Percentiles rank a stretch among this genome's conserved stretches.
Conservation (phyloP, 2,888 invertebrate genomes). For the Acholoe squamosa region DNA sequence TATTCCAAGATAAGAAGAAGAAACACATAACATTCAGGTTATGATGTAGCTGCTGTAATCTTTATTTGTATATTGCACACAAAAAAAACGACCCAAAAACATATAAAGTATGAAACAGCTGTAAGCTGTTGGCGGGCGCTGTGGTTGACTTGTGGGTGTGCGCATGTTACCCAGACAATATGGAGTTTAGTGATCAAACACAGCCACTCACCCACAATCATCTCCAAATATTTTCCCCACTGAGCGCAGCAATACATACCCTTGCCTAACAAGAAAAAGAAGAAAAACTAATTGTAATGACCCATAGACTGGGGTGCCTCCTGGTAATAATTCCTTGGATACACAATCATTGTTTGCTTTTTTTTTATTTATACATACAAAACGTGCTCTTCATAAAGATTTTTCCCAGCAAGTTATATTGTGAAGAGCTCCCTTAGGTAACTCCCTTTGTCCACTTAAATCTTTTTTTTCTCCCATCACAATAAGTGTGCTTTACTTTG, state of each 20-base stretch:
- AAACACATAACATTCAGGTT: neutral
- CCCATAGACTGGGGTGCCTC: neutral
- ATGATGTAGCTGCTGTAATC: conserved; percentile 50
- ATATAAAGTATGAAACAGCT: conserved; percentile 40
- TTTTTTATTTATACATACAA: neutral
- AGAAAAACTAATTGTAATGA: neutral
- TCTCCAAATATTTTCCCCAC: neutral
- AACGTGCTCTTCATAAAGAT: neutral
- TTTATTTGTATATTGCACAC: conserved; percentile 60
- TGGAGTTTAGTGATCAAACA: neutral
- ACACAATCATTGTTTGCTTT: neutral
- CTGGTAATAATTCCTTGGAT: neutral
- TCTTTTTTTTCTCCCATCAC: neutral
- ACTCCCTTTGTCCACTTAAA: neutral
- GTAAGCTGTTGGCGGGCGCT: neutral
- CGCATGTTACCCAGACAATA: neutral
- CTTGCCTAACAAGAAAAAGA: neutral
- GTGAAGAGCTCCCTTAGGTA: neutral
- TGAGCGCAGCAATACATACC: neutral
- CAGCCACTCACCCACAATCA: conserved; percentile 6
- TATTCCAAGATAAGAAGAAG: neutral
- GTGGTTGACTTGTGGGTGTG: neutral
- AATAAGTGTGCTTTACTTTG: conserved; percentile 31
- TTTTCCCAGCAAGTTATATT: neutral
- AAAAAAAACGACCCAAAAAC: conserved; percentile 43